Percentiles rank a stretch among this genome's conserved stretches.
Conservation (phyloP, 2,113 vertebrate genomes). For the Diphyllodes magnificus region DNA sequence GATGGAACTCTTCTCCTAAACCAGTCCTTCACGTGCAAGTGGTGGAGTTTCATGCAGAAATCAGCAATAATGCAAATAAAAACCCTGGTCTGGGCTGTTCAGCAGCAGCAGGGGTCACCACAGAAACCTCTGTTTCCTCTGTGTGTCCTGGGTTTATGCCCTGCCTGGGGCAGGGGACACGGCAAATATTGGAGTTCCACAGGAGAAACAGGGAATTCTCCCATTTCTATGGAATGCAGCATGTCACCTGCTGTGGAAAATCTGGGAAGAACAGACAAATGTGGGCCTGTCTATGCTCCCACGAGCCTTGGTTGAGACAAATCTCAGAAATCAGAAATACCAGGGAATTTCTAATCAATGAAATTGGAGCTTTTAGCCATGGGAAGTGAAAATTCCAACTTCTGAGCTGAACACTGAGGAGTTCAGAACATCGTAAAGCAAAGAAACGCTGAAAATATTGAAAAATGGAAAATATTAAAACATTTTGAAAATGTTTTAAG, state of each 20-base stretch:
- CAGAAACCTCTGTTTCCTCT: not conserved
- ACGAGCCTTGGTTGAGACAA: not conserved
- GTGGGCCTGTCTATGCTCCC: not conserved
- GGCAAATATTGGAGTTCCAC: not conserved
- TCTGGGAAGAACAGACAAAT: not conserved
- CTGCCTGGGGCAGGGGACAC: not conserved
- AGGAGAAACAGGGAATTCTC: not conserved
- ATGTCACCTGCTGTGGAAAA: not conserved
- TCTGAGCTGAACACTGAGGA: not conserved
- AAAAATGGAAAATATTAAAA: not conserved
- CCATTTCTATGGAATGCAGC: fast-evolving
- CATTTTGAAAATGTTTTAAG: not conserved
- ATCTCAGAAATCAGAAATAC: not conserved
- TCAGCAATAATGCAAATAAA: not conserved
- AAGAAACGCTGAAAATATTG: not conserved
- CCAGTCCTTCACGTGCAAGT: not conserved
- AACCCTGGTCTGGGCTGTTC: not conserved
- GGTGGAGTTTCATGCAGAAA: not conserved
- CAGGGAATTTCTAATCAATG: not conserved
- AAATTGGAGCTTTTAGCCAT: not conserved
- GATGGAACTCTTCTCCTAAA: not conserved
- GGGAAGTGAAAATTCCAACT: not conserved
- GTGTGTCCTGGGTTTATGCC: not conserved
- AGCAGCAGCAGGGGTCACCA: not conserved
- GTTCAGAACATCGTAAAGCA: not conserved